phyloP scores from a whole-genome alignment of 2,888 invertebrate genomes.

The Chrysomela aeneicollis region DNA sequence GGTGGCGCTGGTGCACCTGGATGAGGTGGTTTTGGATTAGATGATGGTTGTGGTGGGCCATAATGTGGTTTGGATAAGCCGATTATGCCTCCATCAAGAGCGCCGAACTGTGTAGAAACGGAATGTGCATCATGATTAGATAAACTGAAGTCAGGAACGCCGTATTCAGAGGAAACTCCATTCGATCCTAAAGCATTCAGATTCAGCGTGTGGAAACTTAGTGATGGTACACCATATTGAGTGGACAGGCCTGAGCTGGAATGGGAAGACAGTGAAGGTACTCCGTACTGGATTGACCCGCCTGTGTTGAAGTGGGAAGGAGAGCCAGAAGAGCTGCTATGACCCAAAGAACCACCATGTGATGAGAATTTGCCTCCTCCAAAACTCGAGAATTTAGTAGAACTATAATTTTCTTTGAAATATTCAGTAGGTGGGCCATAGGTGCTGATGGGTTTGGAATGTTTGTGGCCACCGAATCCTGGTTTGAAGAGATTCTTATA shows the following conservation, averaged over 20 bases:
- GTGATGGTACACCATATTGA: constrained; percentile 30
- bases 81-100: constrained; percentile 32
- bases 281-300: neutral
- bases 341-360: constrained; percentile 22
- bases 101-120: constrained; percentile 41
- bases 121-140: constrained; percentile 18
- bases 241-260: constrained; percentile 15
- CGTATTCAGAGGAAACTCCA: constrained; percentile 37
- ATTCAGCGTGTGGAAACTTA: constrained; percentile 12
- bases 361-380: constrained; percentile 27
- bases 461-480: constrained; percentile 51
- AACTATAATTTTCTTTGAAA: constrained; percentile 43
- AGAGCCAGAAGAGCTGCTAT: neutral
- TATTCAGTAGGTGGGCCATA: constrained; percentile 50
- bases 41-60: constrained; percentile 69
- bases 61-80: constrained; percentile 52
- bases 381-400: constrained; percentile 37
- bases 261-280: constrained; percentile 17
- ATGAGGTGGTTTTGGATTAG: constrained; percentile 67
- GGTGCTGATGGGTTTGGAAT: constrained; percentile 47
- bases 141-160: constrained; percentile 37
- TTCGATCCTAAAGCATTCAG: neutral
- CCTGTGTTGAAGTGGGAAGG: neutral
- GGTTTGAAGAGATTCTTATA: constrained; percentile 50
- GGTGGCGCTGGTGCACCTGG: constrained; percentile 78